phyloP scores from a whole-genome alignment of 1,140 invertebrate genomes.

The Saxidomus purpurata region DNA sequence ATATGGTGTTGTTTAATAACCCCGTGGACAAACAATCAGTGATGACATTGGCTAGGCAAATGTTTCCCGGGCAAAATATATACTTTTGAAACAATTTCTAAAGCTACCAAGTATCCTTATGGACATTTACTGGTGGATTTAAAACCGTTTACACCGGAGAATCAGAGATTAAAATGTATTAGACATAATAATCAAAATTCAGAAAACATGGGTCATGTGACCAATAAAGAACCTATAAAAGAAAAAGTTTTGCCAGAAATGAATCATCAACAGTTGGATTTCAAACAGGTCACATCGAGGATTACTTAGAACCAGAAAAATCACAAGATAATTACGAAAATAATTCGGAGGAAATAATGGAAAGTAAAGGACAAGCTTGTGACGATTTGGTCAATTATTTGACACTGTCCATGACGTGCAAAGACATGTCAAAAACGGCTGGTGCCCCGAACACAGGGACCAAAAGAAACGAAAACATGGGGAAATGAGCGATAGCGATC shows the following conservation, averaged over 20 bases:
- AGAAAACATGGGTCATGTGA: too few relatives aligned
- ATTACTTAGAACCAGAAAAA: too few relatives aligned
- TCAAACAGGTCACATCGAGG: conserved; percentile 3
- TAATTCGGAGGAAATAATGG: too few relatives aligned
- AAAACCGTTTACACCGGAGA: conserved; percentile 40
- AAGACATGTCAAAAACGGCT: conserved; percentile 38
- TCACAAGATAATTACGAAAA: too few relatives aligned
- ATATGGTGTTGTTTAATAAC: conserved; percentile 38
- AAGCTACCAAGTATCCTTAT: conserved; percentile 26
- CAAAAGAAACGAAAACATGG: not conserved
- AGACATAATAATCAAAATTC: too few relatives aligned
- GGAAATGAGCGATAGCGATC: not conserved
- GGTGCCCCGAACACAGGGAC: conserved; percentile 33
- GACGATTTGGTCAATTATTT: conserved; percentile 50
- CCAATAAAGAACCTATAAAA: too few relatives aligned
- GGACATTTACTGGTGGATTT: conserved; percentile 39
- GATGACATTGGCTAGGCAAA: conserved; percentile 25
- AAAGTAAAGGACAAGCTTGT: conserved; percentile 41
- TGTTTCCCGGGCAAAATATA: not conserved
- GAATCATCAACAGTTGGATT: not conserved
- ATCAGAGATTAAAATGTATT: not conserved
- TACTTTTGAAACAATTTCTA: conserved; percentile 5
- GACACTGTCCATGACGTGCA: conserved; percentile 45
- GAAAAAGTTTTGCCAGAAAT: too few relatives aligned
- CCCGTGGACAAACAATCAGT: conserved; percentile 36